These are phyloP conservation scores for Formica aserva DNA, from an alignment of 2,888 invertebrate species.

Conservation along the genomic window DNA sequence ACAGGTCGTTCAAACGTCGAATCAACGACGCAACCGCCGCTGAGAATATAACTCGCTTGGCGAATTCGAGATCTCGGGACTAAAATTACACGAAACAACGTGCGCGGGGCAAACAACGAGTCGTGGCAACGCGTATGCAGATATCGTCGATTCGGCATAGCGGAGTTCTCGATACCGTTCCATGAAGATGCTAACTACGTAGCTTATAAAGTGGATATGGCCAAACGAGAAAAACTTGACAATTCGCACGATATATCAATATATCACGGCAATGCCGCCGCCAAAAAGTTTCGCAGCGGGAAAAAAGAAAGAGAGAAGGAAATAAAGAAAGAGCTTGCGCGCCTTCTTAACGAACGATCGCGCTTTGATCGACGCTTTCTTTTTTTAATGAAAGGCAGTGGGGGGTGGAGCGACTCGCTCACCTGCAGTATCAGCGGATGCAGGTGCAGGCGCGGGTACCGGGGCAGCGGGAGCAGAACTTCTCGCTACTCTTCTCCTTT, in stretches of 20 bases:
- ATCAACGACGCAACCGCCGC: constrained; percentile 46
- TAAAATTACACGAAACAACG: constrained; percentile 51
- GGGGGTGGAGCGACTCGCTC: constrained; percentile 86
- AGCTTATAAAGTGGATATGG: constrained; percentile 28
- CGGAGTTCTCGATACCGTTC: constrained; percentile 1
- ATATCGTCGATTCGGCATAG: not conserved
- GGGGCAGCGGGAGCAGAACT: constrained; percentile 82
- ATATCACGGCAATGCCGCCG: not conserved
- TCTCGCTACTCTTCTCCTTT: constrained; percentile 85
- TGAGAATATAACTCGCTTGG: constrained; percentile 77
- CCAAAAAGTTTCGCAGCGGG: not conserved
- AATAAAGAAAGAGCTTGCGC: constrained; percentile 23
- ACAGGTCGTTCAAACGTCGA: constrained; percentile 58
- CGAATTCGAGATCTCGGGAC: constrained; percentile 74
- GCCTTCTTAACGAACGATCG: constrained; percentile 58
- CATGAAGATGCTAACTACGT: constrained; percentile 13
- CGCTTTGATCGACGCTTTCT: constrained; percentile 75
- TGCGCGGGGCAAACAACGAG: constrained; percentile 21
- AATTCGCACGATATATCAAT: not conserved
- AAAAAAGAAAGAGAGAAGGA: not conserved
- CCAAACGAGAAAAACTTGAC: constrained; percentile 29
- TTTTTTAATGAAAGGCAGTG: constrained; percentile 85
- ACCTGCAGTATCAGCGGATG: constrained; percentile 85
- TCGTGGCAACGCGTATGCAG: constrained; percentile 12
- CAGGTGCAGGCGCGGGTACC: constrained; percentile 83